These are phyloP conservation scores for Halyomorpha halys DNA, from an alignment of 1,140 invertebrate genomes.

Conservation along the genomic window DNA sequence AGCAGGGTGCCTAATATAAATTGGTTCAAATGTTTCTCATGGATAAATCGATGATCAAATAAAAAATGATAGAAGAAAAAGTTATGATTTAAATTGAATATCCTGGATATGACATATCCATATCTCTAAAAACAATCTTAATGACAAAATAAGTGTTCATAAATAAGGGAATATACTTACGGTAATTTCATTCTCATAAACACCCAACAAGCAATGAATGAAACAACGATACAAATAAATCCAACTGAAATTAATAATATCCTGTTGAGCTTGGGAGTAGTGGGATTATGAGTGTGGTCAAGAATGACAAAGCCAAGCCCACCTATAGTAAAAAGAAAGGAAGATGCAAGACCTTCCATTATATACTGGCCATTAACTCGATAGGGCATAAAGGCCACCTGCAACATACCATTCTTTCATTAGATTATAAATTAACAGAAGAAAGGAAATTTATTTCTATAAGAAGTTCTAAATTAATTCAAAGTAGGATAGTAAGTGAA, in stretches of 20 bases:
- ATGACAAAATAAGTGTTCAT: too few species aligned
- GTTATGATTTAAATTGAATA: too few species aligned
- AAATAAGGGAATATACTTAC: conserved; percentile 40
- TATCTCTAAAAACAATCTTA: too few species aligned
- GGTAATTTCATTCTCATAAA: conserved; percentile 99
- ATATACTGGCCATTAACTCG: conserved; percentile 98
- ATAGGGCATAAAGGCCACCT: conserved; percentile 97
- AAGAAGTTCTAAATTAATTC: too few species aligned
- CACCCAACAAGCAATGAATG: conserved; percentile 92
- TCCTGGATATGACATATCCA: too few species aligned
- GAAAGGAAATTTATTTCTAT: too few species aligned
- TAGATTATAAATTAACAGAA: too few species aligned
- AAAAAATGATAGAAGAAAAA: too few species aligned
- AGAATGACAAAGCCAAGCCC: conserved; percentile 93
- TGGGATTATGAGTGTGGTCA: conserved; percentile 84
- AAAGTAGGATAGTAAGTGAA: too few species aligned
- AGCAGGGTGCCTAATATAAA: too few species aligned
- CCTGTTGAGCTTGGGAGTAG: conserved; percentile 84
- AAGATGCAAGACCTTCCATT: conserved; percentile 94
- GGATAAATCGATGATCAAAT: too few species aligned
- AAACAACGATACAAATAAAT: conserved; percentile 84
- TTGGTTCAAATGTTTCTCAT: too few species aligned
- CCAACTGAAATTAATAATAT: conserved; percentile 85
- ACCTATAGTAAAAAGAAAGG: conserved; percentile 91
- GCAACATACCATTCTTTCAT: not conserved